Base-by-base conservation (phyloP, 1,140 invertebrate species). In the Calliphora vicina region DNA sequence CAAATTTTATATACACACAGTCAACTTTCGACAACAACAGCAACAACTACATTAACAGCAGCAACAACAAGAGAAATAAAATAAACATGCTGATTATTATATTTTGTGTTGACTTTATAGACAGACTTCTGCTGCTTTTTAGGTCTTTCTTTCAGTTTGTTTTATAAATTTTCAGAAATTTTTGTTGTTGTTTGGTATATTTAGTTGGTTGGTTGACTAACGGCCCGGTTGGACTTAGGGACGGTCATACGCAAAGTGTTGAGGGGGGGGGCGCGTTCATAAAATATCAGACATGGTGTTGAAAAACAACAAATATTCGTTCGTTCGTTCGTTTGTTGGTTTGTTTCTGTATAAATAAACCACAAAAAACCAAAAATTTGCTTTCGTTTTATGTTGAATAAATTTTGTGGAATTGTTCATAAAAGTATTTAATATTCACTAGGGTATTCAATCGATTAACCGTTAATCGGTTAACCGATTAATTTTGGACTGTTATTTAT, bases 11-110 rank as follows among this genome's bases (percentile, higher is more conserved):
- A 35, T 35, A 20, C 20, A 50, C 15, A 20, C 61, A 67, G 61
- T 67, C 61, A 67, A 67, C 61, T 67, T 25, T 67, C 61, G 20
- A 25, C 61, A 67, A 25, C 23, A 67, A 67, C 61, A 67, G 9
- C 20, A 67, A 23, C 1, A 0, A 3, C 17, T 15, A 13, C 45
- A 57, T 10, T 13, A 57, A 57, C 45, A 57, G 15, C 45, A 57
- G 1, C 4, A 57, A 57, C 0, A 57, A 57, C 45, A 57, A 67
- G 2, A n/a, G 10, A 67, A 67, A 67, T 23, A 1, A 6, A 20
- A 67, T 20, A 67, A 67, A 67, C 61, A 67, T 67, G 61, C 61
- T 67, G 61, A 67, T 67, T 67, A 67, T 67, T 67, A 67, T 67
- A 50, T 35, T 35, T 5, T 35, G 35, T 57, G 50, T 17, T 57